Conservation (phyloP, 2,113 vertebrate genomes). For the Daboia siamensis region DNA sequence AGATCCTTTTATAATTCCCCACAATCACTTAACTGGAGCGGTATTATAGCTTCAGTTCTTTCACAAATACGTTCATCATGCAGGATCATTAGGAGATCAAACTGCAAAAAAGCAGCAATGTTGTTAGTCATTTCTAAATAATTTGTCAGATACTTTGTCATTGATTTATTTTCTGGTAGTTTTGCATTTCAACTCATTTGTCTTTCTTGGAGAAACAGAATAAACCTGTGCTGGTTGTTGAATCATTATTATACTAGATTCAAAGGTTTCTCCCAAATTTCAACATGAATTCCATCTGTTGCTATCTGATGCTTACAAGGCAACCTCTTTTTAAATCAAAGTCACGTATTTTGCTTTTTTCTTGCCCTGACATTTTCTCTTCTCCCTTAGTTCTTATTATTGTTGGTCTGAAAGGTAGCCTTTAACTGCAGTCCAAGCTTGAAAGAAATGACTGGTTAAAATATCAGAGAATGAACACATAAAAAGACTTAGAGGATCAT, state of each 20-base stretch:
- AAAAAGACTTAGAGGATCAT: constrained; percentile 8
- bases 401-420: neutral
- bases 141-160: neutral
- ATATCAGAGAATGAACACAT: neutral
- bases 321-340: constrained; percentile 13
- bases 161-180: neutral
- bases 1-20: neutral
- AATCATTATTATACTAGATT: neutral
- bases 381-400: neutral
- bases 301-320: neutral
- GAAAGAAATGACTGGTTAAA: neutral
- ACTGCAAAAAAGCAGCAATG: neutral
- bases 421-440: neutral
- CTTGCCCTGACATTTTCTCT: neutral
- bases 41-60: neutral
- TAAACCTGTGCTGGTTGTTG: neutral
- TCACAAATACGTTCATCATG: neutral
- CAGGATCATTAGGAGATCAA: neutral
- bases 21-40: neutral
- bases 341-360: neutral
- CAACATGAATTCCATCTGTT: neutral
- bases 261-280: neutral
- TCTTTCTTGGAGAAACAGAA: neutral
- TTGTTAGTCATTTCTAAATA: neutral
- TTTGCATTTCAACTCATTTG: neutral